Evolutionary conservation across 2,797 vertebrate species (phyloP).

Genomic region (Acropternis orthonyx): DNA sequence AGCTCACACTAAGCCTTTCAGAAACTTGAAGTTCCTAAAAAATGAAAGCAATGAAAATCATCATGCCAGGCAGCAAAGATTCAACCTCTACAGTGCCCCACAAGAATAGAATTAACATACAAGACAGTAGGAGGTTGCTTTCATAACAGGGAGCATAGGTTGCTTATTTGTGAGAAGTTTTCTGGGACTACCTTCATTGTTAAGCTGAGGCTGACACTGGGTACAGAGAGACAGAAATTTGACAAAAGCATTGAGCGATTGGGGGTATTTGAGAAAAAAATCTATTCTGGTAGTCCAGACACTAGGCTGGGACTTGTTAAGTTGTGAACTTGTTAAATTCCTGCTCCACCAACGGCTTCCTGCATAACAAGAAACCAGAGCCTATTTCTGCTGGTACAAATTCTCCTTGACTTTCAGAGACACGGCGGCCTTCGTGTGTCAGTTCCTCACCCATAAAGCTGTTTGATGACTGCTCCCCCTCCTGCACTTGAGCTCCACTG

Average conservation of each 20-base stretch:
- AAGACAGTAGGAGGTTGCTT: constrained; percentile 38
- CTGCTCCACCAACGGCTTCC: constrained; percentile 55
- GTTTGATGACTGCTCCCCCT: neutral
- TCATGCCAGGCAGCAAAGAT: neutral
- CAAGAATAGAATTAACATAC: neutral
- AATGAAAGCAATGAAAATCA: constrained; percentile 12
- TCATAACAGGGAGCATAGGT: neutral
- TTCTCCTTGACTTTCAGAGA: constrained; percentile 43
- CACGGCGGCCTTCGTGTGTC: fast-evolving
- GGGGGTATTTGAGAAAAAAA: constrained; percentile 57
- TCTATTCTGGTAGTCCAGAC: constrained; percentile 67
- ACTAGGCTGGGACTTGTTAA: constrained; percentile 67
- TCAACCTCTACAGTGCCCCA: neutral
- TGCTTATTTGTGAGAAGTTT: constrained; percentile 22
- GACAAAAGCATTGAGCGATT: constrained; percentile 34
- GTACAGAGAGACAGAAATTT: constrained; percentile 49
- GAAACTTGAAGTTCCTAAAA: constrained; percentile 16
- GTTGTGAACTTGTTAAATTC: constrained; percentile 65
- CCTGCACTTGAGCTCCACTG: neutral
- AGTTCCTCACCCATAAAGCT: neutral
- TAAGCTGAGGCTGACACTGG: constrained; percentile 43
- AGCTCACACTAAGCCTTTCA: constrained; percentile 21
- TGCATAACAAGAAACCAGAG: constrained; percentile 34
- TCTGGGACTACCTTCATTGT: constrained; percentile 57
- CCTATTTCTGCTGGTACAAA: constrained; percentile 49